Conservation (phyloP, 2,888 invertebrate species). For the Pheosia tremula region DNA sequence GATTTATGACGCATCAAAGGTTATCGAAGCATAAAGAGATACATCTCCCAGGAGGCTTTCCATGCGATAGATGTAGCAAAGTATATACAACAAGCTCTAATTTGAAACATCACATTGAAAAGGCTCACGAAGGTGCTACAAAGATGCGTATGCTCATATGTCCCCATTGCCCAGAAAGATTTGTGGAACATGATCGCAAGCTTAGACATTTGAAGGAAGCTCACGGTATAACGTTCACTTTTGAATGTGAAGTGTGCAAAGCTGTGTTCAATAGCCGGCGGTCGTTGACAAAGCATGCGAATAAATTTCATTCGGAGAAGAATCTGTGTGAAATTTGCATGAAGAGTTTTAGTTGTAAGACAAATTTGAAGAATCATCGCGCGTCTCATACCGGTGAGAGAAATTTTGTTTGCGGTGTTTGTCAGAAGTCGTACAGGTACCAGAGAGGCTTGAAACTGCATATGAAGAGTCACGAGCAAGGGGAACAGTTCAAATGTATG, state of each 20-base stretch:
- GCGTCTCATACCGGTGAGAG: slow-evolving; percentile 61
- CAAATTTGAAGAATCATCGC: slow-evolving; percentile 64
- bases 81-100: slow-evolving; percentile 75
- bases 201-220: slow-evolving; percentile 66
- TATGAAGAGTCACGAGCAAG: slow-evolving; percentile 54
- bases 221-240: slow-evolving; percentile 64
- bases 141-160: slow-evolving; percentile 63
- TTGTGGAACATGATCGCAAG: slow-evolving; percentile 65
- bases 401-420: slow-evolving; percentile 66
- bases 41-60: slow-evolving; percentile 62
- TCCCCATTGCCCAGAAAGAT: slow-evolving; percentile 64
- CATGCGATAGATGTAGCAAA: slow-evolving; percentile 72
- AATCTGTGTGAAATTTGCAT: slow-evolving; percentile 78
- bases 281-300: slow-evolving; percentile 65
- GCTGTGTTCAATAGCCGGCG: slow-evolving; percentile 59
- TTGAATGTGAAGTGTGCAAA: slow-evolving; percentile 63
- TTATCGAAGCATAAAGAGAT: slow-evolving; percentile 67
- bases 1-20: slow-evolving; percentile 67
- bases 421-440: slow-evolving; percentile 79
- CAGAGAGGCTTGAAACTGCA: slow-evolving; percentile 75
- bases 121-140: slow-evolving; percentile 58
- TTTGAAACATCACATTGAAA: slow-evolving; percentile 63
- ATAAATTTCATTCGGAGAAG: slow-evolving; percentile 63
- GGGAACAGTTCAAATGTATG: slow-evolving; percentile 49
- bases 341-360: slow-evolving; percentile 70